These are phyloP conservation scores for Platycercus adscitus DNA, from an alignment of 2,113 vertebrate genomes.

Conservation along the genomic window DNA sequence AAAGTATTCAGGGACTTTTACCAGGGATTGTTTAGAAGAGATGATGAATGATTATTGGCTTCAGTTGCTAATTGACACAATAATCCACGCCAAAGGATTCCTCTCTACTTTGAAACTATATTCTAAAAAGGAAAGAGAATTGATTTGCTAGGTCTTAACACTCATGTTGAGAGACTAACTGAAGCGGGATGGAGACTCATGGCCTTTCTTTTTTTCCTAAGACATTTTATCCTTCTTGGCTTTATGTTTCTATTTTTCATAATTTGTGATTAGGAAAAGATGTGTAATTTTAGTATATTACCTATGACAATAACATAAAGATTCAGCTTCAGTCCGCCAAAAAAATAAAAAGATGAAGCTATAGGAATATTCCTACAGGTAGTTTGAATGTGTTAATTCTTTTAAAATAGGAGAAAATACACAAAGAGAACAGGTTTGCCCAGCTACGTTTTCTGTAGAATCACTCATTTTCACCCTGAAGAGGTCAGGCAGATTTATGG, in stretches of 20 bases:
- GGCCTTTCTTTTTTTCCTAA: background rate
- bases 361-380: background rate
- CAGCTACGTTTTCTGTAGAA: background rate
- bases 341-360: background rate
- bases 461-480: constrained; percentile 10
- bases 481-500: constrained; percentile 66
- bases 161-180: background rate
- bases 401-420: background rate
- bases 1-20: constrained; percentile 47
- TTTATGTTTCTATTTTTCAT: background rate
- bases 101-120: constrained; percentile 31
- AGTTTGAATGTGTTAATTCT: background rate
- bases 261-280: background rate
- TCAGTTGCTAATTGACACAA: constrained; percentile 46
- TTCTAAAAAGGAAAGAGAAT: constrained; percentile 15
- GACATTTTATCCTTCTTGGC: background rate
- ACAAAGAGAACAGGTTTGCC: background rate
- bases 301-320: background rate
- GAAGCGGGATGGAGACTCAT: background rate
- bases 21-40: constrained; percentile 32
- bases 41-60: constrained; percentile 55
- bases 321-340: background rate
- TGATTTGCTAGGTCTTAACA: background rate
- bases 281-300: background rate
- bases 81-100: constrained; percentile 19